These are phyloP conservation scores for Trachelus tabidus DNA, from an alignment of 2,888 invertebrate genomes.

Conservation along the genomic window DNA sequence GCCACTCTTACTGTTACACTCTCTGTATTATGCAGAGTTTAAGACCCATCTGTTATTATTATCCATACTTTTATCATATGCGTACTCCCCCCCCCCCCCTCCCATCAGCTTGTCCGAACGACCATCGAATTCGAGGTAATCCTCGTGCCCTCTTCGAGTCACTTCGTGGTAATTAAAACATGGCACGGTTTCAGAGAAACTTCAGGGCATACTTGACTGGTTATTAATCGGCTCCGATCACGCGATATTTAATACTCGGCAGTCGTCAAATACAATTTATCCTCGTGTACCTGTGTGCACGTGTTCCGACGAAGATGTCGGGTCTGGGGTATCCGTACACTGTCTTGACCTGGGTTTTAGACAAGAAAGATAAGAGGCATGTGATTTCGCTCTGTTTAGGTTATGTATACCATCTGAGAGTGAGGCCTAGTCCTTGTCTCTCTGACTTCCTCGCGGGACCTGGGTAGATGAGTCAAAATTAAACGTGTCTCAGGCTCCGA, in stretches of 20 bases:
- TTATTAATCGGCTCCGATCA: slow-evolving; percentile 50
- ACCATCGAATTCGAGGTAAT: slow-evolving; percentile 4
- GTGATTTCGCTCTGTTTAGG: no score
- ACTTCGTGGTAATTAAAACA: slow-evolving; percentile 37
- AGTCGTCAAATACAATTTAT: not conserved
- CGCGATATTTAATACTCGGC: slow-evolving; percentile 40
- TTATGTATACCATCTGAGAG: no score
- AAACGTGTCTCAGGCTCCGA: no score
- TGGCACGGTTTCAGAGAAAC: slow-evolving; percentile 34
- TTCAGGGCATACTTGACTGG: slow-evolving; percentile 20
- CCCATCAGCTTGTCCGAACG: not conserved
- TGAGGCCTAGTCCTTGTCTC: no score
- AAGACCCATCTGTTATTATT: not conserved
- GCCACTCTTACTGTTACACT: not conserved
- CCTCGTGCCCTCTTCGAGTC: not conserved
- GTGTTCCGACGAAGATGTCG: not conserved
- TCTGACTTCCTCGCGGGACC: no score
- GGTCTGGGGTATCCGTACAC: no score
- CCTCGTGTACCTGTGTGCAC: not conserved
- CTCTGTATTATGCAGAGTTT: not conserved
- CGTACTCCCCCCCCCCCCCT: not conserved
- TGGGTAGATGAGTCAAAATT: no score
- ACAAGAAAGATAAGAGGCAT: no score
- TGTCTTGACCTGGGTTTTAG: no score
- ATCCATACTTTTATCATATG: not conserved